A percentile compares a stretch with the other conserved stretches of the same genome.
These are phyloP conservation scores for Varanus komodoensis DNA, from an alignment of 2,113 vertebrate species.

Conservation along the genomic window DNA sequence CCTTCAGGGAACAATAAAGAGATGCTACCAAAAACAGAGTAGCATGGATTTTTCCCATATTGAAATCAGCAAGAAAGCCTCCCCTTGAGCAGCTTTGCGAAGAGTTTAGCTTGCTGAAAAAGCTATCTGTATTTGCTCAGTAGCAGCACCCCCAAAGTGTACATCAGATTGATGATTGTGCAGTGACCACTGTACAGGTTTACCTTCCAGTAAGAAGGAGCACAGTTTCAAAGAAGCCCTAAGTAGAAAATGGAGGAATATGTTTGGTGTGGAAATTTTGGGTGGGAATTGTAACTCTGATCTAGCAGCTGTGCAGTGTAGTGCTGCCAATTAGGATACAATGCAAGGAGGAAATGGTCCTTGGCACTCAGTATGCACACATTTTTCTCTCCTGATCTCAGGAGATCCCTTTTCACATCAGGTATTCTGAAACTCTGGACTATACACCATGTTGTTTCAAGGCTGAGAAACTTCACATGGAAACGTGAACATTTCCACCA, in stretches of 20 bases:
- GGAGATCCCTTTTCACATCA: not conserved
- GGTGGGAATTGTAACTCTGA: not conserved
- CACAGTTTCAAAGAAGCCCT: not conserved
- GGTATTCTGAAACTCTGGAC: not conserved
- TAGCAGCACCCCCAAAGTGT: not conserved
- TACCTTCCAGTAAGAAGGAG: slow-evolving; percentile 19
- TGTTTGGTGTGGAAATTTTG: not conserved
- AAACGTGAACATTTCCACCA: not conserved
- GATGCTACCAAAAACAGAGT: slow-evolving; percentile 35
- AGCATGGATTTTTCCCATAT: slow-evolving; percentile 10
- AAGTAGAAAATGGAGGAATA: not conserved
- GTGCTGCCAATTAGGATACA: not conserved
- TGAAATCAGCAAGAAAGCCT: slow-evolving; percentile 24
- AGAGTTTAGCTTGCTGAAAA: slow-evolving; percentile 37
- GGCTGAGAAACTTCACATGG: not conserved
- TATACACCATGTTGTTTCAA: not conserved
- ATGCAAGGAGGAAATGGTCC: not conserved
- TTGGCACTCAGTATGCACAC: not conserved
- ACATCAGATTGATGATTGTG: slow-evolving; percentile 17
- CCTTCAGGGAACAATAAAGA: slow-evolving; percentile 40
- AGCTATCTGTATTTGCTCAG: slow-evolving; percentile 32
- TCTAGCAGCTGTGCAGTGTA: not conserved
- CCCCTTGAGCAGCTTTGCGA: slow-evolving; percentile 26
- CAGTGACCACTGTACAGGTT: not conserved
- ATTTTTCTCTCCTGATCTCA: not conserved